phyloP scores from a whole-genome alignment of 2,888 invertebrate species.

The Scelioninae gen. 1 region DNA sequence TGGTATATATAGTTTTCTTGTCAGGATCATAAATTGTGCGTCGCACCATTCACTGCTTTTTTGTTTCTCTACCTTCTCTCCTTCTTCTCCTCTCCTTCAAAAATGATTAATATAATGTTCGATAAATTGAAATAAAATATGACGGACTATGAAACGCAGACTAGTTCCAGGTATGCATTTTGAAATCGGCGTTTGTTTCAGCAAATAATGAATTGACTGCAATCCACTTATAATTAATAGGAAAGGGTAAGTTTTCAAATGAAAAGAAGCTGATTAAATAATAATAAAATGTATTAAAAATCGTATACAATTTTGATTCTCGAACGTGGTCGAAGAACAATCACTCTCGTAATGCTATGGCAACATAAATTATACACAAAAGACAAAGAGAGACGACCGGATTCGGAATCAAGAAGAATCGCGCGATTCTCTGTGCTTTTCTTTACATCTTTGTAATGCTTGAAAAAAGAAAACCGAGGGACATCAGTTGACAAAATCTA shows the following conservation, averaged over 20 bases:
- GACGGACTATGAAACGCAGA: constrained; percentile 44
- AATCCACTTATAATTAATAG: no score
- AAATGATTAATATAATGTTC: constrained; percentile 69
- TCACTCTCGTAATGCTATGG: constrained; percentile 78
- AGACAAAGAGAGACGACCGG: constrained; percentile 70
- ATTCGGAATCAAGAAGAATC: constrained; percentile 64
- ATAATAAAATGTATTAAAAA: constrained; percentile 84
- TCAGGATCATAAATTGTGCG: constrained; percentile 75
- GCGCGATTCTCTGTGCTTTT: constrained; percentile 48
- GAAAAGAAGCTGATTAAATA: constrained; percentile 78
- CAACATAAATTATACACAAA: constrained; percentile 76
- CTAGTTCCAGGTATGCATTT: constrained; percentile 45
- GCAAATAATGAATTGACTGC: no score
- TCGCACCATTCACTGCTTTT: constrained; percentile 67
- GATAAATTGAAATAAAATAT: constrained; percentile 70
- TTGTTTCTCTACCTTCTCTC: constrained; percentile 57
- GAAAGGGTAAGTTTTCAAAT: constrained; percentile 4
- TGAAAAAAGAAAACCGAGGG: constrained; percentile 55
- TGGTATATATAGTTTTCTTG: constrained; percentile 74
- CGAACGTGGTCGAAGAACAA: constrained; percentile 75
- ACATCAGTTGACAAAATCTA: neutral
- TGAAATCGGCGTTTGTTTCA: neutral
- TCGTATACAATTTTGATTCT: constrained; percentile 84
- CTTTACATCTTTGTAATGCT: constrained; percentile 22
- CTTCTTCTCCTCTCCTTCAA: constrained; percentile 40